Base-by-base conservation (phyloP, 2,888 invertebrate species). In the Euplexia lucipara region DNA sequence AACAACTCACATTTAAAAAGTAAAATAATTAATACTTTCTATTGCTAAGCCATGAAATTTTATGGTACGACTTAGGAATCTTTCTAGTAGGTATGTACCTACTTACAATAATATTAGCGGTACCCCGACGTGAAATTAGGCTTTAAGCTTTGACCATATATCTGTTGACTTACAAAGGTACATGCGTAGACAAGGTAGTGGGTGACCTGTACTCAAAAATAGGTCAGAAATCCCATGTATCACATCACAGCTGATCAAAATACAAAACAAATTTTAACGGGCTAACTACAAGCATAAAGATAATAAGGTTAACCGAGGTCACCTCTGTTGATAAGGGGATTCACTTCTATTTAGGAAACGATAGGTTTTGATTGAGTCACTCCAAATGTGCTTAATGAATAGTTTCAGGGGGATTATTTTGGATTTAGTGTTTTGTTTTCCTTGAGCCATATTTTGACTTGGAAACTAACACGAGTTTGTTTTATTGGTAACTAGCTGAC, bases 341-440 rank as follows among this genome's bases (percentile, higher is more conserved):
- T 57, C 18, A 72, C 65, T 45, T 16, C 3, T 22, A 18, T 18
- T 35, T 14, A 8, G n/a, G 5, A n/a, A 34, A 26, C 2, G 26
- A 14, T 35, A 14, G n/a, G 14, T 37, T 14, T 57, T 58, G 51
- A 69, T 51, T 22, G 45, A 68, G 34, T 65, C 39, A 65, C 8
- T 7, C 8, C 2, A n/a, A 51, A n/a, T 20, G 39, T 49, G 44
- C 0, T 12, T 20, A 9, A 18, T 58, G 5, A 70, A 45, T 2
- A 26, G 26, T 44, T n/a, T 45, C n/a, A 16, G 56, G 73, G 73
- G 67, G 73, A 65, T 30, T 65, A 51, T 51, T 39, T 72, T 30
- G 7, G 10, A 2, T 20, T 26, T 10, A 4, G 9, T 26, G 9
- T 32, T 34, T 44, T 7, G 5, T 64, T 64, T 67, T 67, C 72